Conservation (phyloP, 2,113 vertebrate species). For the Gracilinanus agilis region DNA sequence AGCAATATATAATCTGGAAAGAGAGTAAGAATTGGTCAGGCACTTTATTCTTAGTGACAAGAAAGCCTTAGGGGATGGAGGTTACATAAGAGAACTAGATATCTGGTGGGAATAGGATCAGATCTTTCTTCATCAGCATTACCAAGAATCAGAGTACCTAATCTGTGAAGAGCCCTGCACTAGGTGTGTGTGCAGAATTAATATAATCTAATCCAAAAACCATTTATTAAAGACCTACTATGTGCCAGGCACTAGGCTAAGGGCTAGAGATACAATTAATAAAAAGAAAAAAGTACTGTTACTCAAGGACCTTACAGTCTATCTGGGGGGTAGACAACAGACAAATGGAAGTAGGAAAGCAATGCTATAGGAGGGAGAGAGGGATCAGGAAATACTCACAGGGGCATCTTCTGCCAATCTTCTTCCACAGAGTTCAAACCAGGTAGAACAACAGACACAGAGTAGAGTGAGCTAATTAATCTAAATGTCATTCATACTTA, state of each 20-base stretch:
- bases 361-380: not conserved
- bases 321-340: not conserved
- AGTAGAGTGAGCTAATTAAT: not conserved
- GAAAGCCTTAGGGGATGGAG: too few species aligned
- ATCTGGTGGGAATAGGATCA: not conserved
- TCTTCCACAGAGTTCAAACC: not conserved
- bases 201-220: too few species aligned
- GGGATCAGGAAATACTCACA: not conserved
- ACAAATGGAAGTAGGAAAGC: not conserved
- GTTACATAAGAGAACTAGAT: not conserved
- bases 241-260: too few species aligned
- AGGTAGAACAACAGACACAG: not conserved
- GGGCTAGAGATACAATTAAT: too few species aligned
- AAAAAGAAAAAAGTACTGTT: too few species aligned
- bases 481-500: too few species aligned
- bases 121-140: not conserved
- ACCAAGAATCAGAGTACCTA: not conserved
- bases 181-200: too few species aligned
- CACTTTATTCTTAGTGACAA: too few species aligned
- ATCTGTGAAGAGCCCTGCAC: not conserved
- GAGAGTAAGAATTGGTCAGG: not conserved
- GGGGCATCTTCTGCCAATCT: not conserved
- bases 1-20: not conserved
- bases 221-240: too few species aligned
- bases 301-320: not conserved